A percentile compares a stretch with the other conserved stretches of the same genome.
Evolutionary conservation across 2,888 invertebrate genomes (phyloP).

Genomic region (Lamellibrachia satsuma): DNA sequence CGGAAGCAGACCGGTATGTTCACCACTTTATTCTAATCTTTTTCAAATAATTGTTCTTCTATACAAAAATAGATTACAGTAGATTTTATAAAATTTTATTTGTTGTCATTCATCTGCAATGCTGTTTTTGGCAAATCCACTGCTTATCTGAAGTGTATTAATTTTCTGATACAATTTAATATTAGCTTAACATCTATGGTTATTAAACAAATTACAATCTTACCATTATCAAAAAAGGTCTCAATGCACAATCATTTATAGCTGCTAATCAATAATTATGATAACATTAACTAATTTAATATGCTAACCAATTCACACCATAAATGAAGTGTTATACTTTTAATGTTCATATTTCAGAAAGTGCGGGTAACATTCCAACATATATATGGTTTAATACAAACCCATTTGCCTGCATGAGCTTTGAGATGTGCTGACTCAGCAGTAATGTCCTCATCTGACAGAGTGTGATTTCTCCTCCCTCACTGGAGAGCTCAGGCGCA

Average conservation of each 20-base stretch:
- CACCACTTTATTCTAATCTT: too few species aligned
- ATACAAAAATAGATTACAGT: neutral
- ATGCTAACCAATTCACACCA: too few species aligned
- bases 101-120: neutral
- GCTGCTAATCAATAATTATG: too few species aligned
- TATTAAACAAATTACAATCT: too few species aligned
- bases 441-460: neutral
- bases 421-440: neutral
- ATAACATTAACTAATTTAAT: too few species aligned
- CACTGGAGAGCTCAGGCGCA: neutral
- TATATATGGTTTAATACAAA: neutral
- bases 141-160: neutral
- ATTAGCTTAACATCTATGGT: too few species aligned
- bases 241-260: too few species aligned
- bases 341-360: neutral
- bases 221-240: too few species aligned
- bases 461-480: neutral
- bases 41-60: too few species aligned
- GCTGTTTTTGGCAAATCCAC: neutral
- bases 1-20: too few species aligned
- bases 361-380: neutral
- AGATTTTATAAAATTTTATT: neutral
- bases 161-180: too few species aligned
- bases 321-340: too few species aligned
- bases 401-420: constrained; percentile 3